Percentiles rank a stretch among this genome's conserved stretches.
Evolutionary conservation across 1,140 invertebrate species (phyloP).

Genomic region (Pseudobourletiella spinata): DNA sequence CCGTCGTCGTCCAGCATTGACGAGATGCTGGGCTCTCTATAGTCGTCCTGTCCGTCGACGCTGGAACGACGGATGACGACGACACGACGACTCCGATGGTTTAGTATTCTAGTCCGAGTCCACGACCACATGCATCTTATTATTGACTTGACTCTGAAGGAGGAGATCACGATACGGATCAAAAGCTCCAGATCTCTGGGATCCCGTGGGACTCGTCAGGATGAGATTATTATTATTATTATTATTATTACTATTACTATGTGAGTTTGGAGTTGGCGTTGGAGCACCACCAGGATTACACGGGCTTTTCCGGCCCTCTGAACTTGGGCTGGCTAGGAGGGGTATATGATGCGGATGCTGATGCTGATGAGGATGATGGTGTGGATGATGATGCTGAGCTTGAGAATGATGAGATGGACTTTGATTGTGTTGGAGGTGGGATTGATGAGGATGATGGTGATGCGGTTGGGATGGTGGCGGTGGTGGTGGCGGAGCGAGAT

Average conservation of each 20-base stretch:
- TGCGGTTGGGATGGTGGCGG: too few species aligned
- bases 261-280: neutral
- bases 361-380: constrained; percentile 5
- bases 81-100: too few species aligned
- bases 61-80: too few species aligned
- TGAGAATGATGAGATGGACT: constrained; percentile 11
- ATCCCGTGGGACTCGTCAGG: neutral
- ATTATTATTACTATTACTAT: too few species aligned
- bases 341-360: constrained; percentile 2
- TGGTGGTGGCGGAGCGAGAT: too few species aligned
- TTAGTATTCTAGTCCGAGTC: constrained; percentile 22
- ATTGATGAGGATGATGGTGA: constrained; percentile 19
- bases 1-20: too few species aligned
- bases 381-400: constrained; percentile 1
- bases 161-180: constrained; percentile 23
- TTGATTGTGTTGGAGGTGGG: constrained; percentile 11
- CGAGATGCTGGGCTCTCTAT: too few species aligned
- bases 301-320: neutral
- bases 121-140: constrained; percentile 21
- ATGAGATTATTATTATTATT: constrained; percentile 9
- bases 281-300: constrained; percentile 1
- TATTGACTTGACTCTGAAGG: constrained; percentile 24
- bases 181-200: constrained; percentile 8
- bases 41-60: too few species aligned
- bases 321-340: constrained; percentile 8